Percentiles rank a stretch among this genome's conserved stretches.
Evolutionary conservation across 1,140 invertebrate species (phyloP).

Genomic region (Protaetia brevitarsis): DNA sequence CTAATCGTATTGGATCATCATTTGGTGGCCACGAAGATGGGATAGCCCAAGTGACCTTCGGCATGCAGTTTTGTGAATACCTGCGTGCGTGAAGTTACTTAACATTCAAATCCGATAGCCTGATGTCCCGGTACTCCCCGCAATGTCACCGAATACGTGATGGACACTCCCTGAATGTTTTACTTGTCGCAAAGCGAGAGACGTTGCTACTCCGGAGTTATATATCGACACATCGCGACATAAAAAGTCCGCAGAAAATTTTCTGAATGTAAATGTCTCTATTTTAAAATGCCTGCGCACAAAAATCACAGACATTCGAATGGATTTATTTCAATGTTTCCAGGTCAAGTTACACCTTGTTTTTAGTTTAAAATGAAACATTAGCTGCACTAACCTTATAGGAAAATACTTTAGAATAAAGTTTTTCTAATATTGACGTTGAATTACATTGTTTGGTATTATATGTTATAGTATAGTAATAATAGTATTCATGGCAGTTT

Average conservation of each 20-base stretch:
- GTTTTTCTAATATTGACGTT: too few relatives aligned
- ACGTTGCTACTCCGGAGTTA: constrained; percentile 8
- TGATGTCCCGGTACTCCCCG: constrained; percentile 44
- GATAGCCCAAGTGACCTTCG: constrained; percentile 18
- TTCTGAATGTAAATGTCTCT: constrained; percentile 24
- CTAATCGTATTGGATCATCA: constrained; percentile 12
- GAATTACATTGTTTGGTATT: too few relatives aligned
- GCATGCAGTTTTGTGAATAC: constrained; percentile 38
- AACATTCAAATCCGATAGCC: constrained; percentile 32
- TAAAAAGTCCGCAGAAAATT: constrained; percentile 23
- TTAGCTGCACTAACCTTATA: neutral
- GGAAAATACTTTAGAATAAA: too few relatives aligned
- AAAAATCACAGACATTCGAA: constrained; percentile 5
- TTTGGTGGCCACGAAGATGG: constrained; percentile 6
- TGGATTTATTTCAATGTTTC: constrained; percentile 7
- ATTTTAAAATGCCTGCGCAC: constrained; percentile 1
- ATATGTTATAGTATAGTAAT: too few relatives aligned
- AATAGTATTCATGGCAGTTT: too few relatives aligned
- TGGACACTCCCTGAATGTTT: constrained; percentile 45
- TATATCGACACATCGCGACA: constrained; percentile 22
- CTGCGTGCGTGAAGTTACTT: constrained; percentile 41
- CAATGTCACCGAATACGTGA: constrained; percentile 49
- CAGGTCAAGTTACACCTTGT: constrained; percentile 1
- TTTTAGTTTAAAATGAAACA: neutral
- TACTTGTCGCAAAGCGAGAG: constrained; percentile 11